phyloP scores from a whole-genome alignment of 2,113 vertebrate genomes.

The Brachypodius melanocephalos region DNA sequence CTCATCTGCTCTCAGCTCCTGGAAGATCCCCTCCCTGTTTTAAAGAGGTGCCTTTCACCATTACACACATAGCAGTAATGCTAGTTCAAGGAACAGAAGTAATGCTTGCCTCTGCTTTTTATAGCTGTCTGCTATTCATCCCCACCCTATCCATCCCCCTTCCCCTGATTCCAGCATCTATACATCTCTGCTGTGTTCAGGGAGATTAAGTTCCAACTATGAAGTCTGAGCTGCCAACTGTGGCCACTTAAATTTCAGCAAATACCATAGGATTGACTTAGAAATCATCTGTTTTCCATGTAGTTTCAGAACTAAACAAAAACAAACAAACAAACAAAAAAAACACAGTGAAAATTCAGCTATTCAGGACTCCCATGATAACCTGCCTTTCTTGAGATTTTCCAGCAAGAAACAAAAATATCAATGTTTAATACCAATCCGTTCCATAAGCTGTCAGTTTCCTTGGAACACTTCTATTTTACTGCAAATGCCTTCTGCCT shows the following conservation, averaged over 20 bases:
- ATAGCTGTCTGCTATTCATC: slow-evolving; percentile 2
- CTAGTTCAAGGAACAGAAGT: not conserved
- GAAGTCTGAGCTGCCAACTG: not conserved
- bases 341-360: not conserved
- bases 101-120: slow-evolving; percentile 22
- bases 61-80: not conserved
- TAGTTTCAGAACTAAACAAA: not conserved
- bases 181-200: not conserved
- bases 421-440: not conserved
- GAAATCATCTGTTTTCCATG: not conserved
- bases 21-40: not conserved
- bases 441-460: not conserved
- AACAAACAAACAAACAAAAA: too few species aligned
- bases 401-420: not conserved
- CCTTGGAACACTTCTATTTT: not conserved
- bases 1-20: not conserved
- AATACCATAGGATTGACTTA: not conserved
- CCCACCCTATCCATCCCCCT: not conserved
- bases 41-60: not conserved
- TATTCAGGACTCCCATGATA: not conserved
- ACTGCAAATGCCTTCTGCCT: not conserved
- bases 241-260: not conserved
- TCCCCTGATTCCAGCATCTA: not conserved
- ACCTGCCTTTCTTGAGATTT: not conserved
- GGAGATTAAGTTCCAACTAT: not conserved